Conservation (phyloP, 2,113 vertebrate species). For the Chamaetylas fuelleborni region DNA sequence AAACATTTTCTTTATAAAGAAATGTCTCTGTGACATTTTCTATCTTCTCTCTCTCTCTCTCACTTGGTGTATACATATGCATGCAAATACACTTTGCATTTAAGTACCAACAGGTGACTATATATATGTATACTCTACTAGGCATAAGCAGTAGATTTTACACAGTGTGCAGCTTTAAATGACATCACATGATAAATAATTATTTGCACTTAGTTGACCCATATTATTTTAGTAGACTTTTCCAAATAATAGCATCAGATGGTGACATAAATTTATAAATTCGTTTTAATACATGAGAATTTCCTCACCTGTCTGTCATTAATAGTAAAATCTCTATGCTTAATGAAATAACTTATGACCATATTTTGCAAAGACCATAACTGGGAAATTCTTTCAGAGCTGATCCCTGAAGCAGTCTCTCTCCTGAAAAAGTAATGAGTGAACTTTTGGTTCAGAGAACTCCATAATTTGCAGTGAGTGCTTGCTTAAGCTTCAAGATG, state of each 20-base stretch:
- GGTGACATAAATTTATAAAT: neutral
- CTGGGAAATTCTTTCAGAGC: neutral
- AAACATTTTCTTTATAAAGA: neutral
- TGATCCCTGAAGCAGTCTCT: neutral
- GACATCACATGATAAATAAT: neutral
- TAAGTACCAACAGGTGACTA: neutral
- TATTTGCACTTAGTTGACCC: neutral
- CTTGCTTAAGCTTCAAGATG: neutral
- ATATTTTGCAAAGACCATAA: neutral
- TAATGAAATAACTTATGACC: neutral
- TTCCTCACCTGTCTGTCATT: neutral
- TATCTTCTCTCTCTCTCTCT: neutral
- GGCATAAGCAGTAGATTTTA: neutral
- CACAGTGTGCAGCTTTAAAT: neutral
- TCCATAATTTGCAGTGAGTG: neutral
- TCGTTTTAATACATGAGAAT: neutral
- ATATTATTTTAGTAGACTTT: neutral
- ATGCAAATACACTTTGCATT: neutral
- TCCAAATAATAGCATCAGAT: neutral
- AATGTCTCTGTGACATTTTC: neutral
- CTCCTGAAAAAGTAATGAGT: neutral
- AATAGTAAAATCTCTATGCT: neutral
- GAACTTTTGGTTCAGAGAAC: neutral
- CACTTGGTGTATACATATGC: neutral
- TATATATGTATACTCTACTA: neutral